These are phyloP conservation scores for Geopemphigus sp. DNA, from an alignment of 1,140 invertebrate species.

Conservation along the genomic window DNA sequence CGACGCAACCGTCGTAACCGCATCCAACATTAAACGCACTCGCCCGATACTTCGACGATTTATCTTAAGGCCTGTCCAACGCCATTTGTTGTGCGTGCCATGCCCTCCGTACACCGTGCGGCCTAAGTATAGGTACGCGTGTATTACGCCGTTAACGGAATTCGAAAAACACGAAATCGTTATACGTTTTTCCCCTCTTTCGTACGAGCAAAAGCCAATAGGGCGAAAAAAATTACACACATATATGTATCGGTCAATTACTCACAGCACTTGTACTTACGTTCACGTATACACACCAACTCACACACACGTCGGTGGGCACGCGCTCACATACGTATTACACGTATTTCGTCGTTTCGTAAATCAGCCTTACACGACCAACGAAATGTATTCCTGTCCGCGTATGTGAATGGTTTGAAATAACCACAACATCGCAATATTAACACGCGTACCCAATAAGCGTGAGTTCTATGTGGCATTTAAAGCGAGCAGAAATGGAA, in stretches of 20 bases:
- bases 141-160: conserved; percentile 9
- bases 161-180: conserved; percentile 3
- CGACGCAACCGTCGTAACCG: background rate
- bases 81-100: conserved; percentile 6
- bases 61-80: conserved; percentile 6
- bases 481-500: no score
- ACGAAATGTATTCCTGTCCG: no score
- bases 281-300: no score
- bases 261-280: no score
- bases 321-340: background rate
- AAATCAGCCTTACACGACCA: conserved; percentile 1
- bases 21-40: conserved; percentile 12
- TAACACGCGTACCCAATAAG: no score
- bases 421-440: no score
- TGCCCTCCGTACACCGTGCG: background rate
- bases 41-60: background rate
- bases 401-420: background rate
- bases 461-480: no score
- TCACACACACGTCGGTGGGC: background rate
- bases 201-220: background rate
- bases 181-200: background rate
- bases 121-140: no score
- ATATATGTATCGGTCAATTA: background rate
- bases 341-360: background rate
- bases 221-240: background rate